Conservation (phyloP, 1,140 invertebrate genomes). For the Ruditapes philippinarum region DNA sequence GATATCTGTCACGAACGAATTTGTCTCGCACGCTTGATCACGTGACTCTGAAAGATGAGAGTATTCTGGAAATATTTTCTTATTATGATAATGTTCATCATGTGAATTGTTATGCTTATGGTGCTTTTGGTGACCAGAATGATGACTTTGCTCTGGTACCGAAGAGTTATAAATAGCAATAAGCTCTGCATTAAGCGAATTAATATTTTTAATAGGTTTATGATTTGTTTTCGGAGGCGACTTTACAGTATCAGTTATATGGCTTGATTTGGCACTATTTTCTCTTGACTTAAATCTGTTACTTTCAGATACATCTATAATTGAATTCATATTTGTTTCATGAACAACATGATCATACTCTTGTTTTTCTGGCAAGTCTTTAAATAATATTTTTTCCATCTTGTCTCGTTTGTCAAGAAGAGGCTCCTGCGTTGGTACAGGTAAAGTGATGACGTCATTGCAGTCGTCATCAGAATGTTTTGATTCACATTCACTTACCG, state of each 20-base stretch:
- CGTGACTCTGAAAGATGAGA: not conserved
- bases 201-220: not conserved
- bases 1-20: not conserved
- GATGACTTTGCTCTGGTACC: too few relatives aligned
- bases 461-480: not conserved
- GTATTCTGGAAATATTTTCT: too few relatives aligned
- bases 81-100: too few relatives aligned
- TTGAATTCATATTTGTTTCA: not conserved
- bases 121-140: too few relatives aligned
- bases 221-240: not conserved
- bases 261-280: not conserved
- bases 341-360: not conserved
- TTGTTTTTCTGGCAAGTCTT: not conserved
- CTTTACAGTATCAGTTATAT: too few relatives aligned
- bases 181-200: not conserved
- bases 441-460: not conserved
- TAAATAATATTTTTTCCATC: not conserved
- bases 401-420: not conserved
- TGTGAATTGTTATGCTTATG: too few relatives aligned
- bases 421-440: not conserved
- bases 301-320: not conserved
- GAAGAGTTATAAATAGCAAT: not conserved
- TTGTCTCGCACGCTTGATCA: not conserved
- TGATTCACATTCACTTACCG: not conserved
- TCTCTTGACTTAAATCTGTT: not conserved